A percentile compares a stretch with the other conserved stretches of the same genome.
Evolutionary conservation across 2,113 vertebrate species (phyloP).

Genomic region (Scalopus aquaticus): DNA sequence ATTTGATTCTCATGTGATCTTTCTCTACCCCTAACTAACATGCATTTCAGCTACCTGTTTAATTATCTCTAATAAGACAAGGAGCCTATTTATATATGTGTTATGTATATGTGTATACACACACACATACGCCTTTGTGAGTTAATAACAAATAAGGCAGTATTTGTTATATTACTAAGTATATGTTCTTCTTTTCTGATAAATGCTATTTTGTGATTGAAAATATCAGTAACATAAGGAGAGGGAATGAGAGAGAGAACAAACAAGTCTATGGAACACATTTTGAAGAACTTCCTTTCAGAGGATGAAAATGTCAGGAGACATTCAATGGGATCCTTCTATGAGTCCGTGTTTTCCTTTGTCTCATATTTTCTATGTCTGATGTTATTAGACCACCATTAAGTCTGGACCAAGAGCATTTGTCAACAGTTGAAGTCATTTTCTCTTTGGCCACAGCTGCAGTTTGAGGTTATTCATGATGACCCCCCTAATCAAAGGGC

Average conservation of each 20-base stretch:
- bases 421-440: slow-evolving; percentile 71
- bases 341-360: slow-evolving; percentile 33
- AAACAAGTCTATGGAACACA: not conserved
- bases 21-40: not conserved
- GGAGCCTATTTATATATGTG: not conserved
- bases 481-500: slow-evolving; percentile 54
- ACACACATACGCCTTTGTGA: slow-evolving; percentile 3
- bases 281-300: not conserved
- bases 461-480: slow-evolving; percentile 55
- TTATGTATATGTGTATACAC: not conserved
- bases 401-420: slow-evolving; percentile 58
- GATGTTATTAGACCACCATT: slow-evolving; percentile 64
- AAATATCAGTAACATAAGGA: not conserved
- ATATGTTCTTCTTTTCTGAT: not conserved
- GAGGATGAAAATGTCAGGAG: not conserved
- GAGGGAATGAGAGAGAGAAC: not conserved
- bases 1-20: not conserved
- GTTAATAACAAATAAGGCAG: slow-evolving; percentile 73
- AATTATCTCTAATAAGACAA: not conserved
- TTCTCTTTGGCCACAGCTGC: slow-evolving; percentile 74
- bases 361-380: slow-evolving; percentile 57
- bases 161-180: not conserved
- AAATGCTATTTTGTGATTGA: not conserved
- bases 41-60: slow-evolving; percentile 12
- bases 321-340: not conserved